A percentile compares a stretch with the other conserved stretches of the same genome.
phyloP scores from a whole-genome alignment of 2,888 invertebrate genomes.

The Corythucha ciliata region DNA sequence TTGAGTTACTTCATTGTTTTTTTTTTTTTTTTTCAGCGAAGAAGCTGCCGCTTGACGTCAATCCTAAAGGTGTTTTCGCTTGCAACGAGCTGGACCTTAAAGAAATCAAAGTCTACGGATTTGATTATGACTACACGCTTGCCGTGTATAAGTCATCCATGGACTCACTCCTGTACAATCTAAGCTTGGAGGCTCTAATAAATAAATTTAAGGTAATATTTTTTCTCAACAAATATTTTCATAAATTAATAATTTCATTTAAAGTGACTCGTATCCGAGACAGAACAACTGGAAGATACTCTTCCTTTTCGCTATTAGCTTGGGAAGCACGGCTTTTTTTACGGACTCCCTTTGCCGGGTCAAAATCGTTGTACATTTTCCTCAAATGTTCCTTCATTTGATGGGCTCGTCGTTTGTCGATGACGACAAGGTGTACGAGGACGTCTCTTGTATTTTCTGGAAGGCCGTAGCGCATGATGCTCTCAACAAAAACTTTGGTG shows the following conservation, averaged over 20 bases:
- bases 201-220: conserved; percentile 77
- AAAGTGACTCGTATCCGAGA: too few species aligned
- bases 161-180: conserved; percentile 80
- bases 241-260: too few species aligned
- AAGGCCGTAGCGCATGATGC: neutral
- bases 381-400: too few species aligned
- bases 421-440: neutral
- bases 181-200: conserved; percentile 78
- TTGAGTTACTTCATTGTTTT: too few species aligned
- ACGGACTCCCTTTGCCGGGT: too few species aligned
- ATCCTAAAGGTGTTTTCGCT: conserved; percentile 81
- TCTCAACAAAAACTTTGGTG: neutral
- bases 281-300: too few species aligned
- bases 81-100: conserved; percentile 90
- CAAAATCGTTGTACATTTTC: too few species aligned
- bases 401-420: too few species aligned
- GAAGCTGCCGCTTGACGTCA: conserved; percentile 77
- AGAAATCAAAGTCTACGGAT: conserved; percentile 89
- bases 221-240: too few species aligned
- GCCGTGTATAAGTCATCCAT: conserved; percentile 87
- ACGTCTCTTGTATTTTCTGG: too few species aligned
- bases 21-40: conserved; percentile 54
- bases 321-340: too few species aligned
- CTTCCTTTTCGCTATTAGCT: too few species aligned
- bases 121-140: conserved; percentile 97